Percentiles rank a stretch among this genome's conserved stretches.
Evolutionary conservation across 2,113 vertebrate species (phyloP).

Genomic region (Hemiprocne comata): DNA sequence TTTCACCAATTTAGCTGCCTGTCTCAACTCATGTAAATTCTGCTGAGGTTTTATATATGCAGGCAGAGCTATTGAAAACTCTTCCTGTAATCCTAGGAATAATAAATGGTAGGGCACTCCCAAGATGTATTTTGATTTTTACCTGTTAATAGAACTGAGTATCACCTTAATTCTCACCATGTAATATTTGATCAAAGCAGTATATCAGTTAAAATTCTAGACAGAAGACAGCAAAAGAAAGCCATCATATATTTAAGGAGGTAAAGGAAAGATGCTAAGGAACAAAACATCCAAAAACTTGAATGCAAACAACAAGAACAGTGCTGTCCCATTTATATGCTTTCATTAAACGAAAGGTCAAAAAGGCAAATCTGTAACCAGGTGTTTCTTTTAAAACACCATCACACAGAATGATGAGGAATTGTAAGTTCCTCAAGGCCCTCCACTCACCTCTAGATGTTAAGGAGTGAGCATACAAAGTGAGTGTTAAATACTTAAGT

Average conservation of each 20-base stretch:
- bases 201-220: neutral
- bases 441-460: neutral
- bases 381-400: neutral
- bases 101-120: neutral
- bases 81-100: neutral
- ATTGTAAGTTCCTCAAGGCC: neutral
- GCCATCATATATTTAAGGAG: neutral
- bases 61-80: neutral
- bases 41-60: neutral
- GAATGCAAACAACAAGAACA: neutral
- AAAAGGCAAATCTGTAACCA: neutral
- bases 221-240: neutral
- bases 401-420: neutral
- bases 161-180: neutral
- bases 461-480: neutral
- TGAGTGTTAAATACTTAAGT: neutral
- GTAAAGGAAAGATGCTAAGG: neutral
- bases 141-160: neutral
- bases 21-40: neutral
- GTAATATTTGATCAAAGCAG: neutral
- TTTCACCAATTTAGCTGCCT: neutral
- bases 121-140: neutral
- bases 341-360: neutral
- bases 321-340: neutral
- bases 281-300: neutral